Evolutionary conservation across 1,140 invertebrate genomes (phyloP).

Genomic region (Trachymyrmex septentrionalis): DNA sequence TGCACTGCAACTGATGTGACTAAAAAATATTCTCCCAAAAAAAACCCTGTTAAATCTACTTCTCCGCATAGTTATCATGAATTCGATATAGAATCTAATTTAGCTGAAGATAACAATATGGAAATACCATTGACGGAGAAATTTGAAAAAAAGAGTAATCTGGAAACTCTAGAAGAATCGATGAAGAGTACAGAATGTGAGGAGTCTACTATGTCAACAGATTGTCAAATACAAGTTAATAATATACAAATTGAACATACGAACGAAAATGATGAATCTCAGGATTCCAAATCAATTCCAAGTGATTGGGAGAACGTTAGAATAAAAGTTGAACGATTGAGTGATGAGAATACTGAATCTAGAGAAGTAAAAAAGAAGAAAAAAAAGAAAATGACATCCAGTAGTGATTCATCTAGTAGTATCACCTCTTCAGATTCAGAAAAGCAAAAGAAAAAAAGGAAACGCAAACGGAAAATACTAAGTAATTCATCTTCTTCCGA

Average conservation of each 20-base stretch:
- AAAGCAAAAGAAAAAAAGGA: slow-evolving; percentile 72
- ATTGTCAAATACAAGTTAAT: slow-evolving; percentile 32
- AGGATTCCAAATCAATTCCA: slow-evolving; percentile 76
- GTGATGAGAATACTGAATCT: slow-evolving; percentile 73
- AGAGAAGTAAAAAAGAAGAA: slow-evolving; percentile 69
- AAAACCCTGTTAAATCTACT: slow-evolving; percentile 47
- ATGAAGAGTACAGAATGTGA: slow-evolving; percentile 45
- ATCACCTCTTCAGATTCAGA: slow-evolving; percentile 82
- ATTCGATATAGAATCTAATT: slow-evolving; percentile 80
- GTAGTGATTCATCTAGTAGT: slow-evolving; percentile 79
- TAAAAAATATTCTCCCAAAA: slow-evolving; percentile 47
- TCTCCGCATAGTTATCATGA: slow-evolving; percentile 77
- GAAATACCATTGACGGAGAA: slow-evolving; percentile 9
- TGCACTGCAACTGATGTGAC: slow-evolving; percentile 53
- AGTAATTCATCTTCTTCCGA: slow-evolving; percentile 75
- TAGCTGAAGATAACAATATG: slow-evolving; percentile 65
- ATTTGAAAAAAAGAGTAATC: slow-evolving; percentile 31
- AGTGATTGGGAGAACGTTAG: slow-evolving; percentile 82
- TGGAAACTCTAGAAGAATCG: slow-evolving; percentile 28
- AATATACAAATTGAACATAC: slow-evolving; percentile 1
- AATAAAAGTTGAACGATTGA: slow-evolving; percentile 80
- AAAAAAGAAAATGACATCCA: slow-evolving; percentile 65
- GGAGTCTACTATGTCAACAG: slow-evolving; percentile 27
- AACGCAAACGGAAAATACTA: slow-evolving; percentile 69
- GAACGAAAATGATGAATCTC: slow-evolving; percentile 53